A percentile compares a stretch with the other conserved stretches of the same genome.
phyloP scores from a whole-genome alignment of 2,888 invertebrate species.

The Drosophila suboccidentalis region DNA sequence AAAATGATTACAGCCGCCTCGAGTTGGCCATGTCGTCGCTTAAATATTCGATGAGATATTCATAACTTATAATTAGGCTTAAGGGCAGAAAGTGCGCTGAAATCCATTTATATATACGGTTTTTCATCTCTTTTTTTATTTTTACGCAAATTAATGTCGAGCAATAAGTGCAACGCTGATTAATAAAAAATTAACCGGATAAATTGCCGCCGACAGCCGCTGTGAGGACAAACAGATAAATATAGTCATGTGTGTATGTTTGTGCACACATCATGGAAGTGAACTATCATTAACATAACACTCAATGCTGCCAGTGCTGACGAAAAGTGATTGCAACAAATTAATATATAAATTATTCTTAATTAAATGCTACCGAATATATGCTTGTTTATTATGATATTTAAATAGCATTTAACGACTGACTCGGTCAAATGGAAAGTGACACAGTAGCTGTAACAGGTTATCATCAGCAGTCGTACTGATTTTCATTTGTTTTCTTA shows the following conservation, averaged over 20 bases:
- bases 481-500: neutral
- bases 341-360: constrained; percentile 69
- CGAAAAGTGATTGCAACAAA: constrained; percentile 49
- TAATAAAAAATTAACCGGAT: constrained; percentile 58
- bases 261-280: constrained; percentile 17
- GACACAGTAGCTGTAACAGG: constrained; percentile 23
- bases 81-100: constrained; percentile 23
- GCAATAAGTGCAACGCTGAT: constrained; percentile 49
- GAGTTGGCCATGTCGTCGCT: constrained; percentile 24
- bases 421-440: neutral
- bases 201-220: constrained; percentile 31
- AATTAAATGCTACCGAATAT: constrained; percentile 56
- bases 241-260: constrained; percentile 1
- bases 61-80: constrained; percentile 76
- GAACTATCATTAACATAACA: constrained; percentile 51
- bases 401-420: constrained; percentile 16
- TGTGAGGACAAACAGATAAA: constrained; percentile 4
- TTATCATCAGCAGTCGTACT: constrained; percentile 20
- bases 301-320: constrained; percentile 42
- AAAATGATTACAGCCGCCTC: constrained; percentile 17
- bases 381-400: constrained; percentile 12
- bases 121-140: constrained; percentile 3
- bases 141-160: constrained; percentile 38
- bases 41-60: constrained; percentile 70
- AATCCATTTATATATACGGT: constrained; percentile 9